These are phyloP conservation scores for Charanyca ferruginea DNA, from an alignment of 2,888 invertebrate genomes.

Conservation along the genomic window DNA sequence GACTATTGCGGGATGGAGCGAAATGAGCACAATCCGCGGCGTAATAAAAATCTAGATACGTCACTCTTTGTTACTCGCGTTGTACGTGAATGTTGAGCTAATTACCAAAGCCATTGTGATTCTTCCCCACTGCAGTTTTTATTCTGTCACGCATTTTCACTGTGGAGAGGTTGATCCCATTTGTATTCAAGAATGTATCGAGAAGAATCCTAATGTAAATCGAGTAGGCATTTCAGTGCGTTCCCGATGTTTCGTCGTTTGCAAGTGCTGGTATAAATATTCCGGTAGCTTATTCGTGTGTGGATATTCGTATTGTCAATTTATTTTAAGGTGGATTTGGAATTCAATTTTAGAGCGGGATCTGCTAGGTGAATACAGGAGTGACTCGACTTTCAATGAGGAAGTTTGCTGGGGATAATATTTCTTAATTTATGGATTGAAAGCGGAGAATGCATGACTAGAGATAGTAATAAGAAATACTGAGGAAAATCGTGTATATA, in stretches of 20 bases:
- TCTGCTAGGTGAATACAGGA: slow-evolving; percentile 21
- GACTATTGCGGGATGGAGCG: slow-evolving; percentile 16
- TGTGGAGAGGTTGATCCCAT: slow-evolving; percentile 37
- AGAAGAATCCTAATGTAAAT: slow-evolving; percentile 57
- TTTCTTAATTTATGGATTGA: slow-evolving; percentile 37
- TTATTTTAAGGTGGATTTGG: slow-evolving; percentile 35
- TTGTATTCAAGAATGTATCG: slow-evolving; percentile 56
- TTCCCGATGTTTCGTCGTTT: slow-evolving; percentile 43
- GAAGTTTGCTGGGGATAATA: slow-evolving; percentile 27
- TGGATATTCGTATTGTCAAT: slow-evolving; percentile 45
- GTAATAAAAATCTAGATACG: slow-evolving; percentile 62
- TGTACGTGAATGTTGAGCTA: slow-evolving; percentile 61
- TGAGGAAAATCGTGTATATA: too few relatives aligned
- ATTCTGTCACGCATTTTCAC: slow-evolving; percentile 53
- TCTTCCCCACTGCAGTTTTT: slow-evolving; percentile 57
- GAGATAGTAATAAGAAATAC: too few relatives aligned
- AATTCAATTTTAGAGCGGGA: slow-evolving; percentile 37
- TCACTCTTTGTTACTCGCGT: slow-evolving; percentile 57
- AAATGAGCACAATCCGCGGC: slow-evolving; percentile 42
- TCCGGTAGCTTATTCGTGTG: slow-evolving; percentile 36
- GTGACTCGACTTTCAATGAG: slow-evolving; percentile 48
- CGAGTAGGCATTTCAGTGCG: slow-evolving; percentile 49
- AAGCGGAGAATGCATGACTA: neutral
- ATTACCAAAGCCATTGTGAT: slow-evolving; percentile 57
- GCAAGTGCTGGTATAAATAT: slow-evolving; percentile 50